Evolutionary conservation across 2,888 invertebrate genomes (phyloP).

Genomic region (Galeruca laticollis): DNA sequence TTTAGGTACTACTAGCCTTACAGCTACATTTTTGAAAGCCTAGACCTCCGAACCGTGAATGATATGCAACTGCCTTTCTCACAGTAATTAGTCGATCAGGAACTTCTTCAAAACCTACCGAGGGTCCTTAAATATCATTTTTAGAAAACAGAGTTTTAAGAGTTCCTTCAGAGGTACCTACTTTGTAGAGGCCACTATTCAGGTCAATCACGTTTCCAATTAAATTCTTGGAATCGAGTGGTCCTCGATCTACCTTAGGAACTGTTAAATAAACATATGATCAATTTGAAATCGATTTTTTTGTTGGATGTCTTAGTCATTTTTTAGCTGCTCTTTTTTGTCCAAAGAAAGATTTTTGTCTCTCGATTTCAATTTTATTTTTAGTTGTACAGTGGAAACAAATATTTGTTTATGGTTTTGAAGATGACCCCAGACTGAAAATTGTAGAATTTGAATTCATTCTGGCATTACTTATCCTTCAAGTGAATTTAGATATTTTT

Average conservation of each 20-base stretch:
- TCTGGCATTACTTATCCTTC: slow-evolving; percentile 30
- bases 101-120: slow-evolving; percentile 8
- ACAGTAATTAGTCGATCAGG: slow-evolving; percentile 25
- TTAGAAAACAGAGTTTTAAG: not conserved
- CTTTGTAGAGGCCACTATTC: not conserved
- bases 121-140: not conserved
- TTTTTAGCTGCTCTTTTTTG: slow-evolving; percentile 40
- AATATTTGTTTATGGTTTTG: slow-evolving; percentile 36
- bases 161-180: too few species aligned
- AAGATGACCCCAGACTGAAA: slow-evolving; percentile 36
- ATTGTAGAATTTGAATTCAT: slow-evolving; percentile 42
- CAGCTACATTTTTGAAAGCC: too few species aligned
- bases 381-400: slow-evolving; percentile 1
- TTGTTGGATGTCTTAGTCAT: slow-evolving; percentile 24
- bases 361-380: too few species aligned
- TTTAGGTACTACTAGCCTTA: slow-evolving; percentile 31
- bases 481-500: slow-evolving; percentile 4
- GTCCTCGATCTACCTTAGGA: slow-evolving; percentile 35
- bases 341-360: too few species aligned
- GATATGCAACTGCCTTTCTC: slow-evolving; percentile 12
- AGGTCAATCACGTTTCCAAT: slow-evolving; percentile 29
- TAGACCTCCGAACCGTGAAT: slow-evolving; percentile 27
- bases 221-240: slow-evolving; percentile 37
- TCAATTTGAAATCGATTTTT: not conserved
- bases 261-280: not conserved